phyloP scores from a whole-genome alignment of 2,888 invertebrate genomes.

The Agriopis leucophaearia region DNA sequence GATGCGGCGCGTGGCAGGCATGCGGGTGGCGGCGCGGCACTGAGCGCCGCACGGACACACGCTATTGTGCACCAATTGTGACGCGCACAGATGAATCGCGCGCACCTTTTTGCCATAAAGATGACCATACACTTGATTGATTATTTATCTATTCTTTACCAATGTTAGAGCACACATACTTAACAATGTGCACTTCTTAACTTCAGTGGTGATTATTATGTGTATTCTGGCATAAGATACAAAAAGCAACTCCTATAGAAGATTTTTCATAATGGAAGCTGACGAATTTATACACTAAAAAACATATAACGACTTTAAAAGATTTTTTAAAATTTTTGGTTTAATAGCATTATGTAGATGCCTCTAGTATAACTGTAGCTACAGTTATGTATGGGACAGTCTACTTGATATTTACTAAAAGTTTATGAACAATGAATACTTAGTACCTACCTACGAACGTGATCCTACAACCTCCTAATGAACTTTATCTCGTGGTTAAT shows the following conservation, averaged over 20 bases:
- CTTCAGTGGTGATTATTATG: neutral
- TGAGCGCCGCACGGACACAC: conserved; percentile 48
- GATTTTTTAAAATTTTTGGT: too few species aligned
- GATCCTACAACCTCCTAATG: conserved; percentile 7
- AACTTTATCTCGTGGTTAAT: conserved; percentile 29
- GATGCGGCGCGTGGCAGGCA: conserved; percentile 76
- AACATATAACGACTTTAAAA: too few species aligned
- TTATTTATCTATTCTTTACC: conserved; percentile 8
- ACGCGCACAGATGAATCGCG: conserved; percentile 57
- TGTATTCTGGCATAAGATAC: neutral
- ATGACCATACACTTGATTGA: conserved; percentile 49
- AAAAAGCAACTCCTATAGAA: too few species aligned
- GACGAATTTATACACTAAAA: too few species aligned
- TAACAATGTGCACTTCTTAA: neutral
- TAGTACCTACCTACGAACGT: too few species aligned
- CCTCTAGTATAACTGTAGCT: neutral
- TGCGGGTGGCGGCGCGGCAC: conserved; percentile 73
- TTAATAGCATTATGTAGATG: neutral
- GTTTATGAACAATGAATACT: too few species aligned
- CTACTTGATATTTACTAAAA: too few species aligned
- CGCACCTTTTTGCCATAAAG: conserved; percentile 63
- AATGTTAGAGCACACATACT: neutral
- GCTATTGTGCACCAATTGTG: conserved; percentile 75
- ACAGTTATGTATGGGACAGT: too few species aligned
- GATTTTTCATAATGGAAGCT: too few species aligned